phyloP scores from a whole-genome alignment of 2,797 vertebrate species.

The Phaenicophaeus curvirostris region DNA sequence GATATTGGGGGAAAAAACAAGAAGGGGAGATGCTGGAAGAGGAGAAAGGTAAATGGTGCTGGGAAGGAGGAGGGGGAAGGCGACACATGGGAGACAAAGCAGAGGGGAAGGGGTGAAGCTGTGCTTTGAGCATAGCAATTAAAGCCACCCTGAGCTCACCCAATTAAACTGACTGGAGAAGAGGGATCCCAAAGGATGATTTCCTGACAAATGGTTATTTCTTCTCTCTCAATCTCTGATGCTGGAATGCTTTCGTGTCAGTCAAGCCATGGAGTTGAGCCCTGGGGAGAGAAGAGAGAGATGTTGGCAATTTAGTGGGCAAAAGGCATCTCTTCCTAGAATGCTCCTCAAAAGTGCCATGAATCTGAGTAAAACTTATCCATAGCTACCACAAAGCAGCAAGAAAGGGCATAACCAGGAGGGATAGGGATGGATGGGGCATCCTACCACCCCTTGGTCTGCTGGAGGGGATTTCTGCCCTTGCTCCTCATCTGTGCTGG shows the following conservation, averaged over 20 bases:
- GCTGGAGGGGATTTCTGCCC: too few species aligned
- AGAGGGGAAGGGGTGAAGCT: background rate
- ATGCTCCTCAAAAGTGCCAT: background rate
- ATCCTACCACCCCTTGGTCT: too few species aligned
- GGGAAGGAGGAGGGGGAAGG: background rate
- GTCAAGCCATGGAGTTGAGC: background rate
- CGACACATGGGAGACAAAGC: background rate
- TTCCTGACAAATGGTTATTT: background rate
- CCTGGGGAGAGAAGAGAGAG: background rate
- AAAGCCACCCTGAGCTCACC: slow-evolving; percentile 42
- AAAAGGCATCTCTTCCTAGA: background rate
- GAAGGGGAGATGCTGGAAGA: background rate
- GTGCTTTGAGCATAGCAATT: background rate
- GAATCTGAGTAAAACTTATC: background rate
- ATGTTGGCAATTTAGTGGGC: background rate
- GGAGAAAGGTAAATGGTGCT: background rate
- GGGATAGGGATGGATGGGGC: background rate
- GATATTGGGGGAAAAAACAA: background rate
- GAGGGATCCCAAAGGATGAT: slow-evolving; percentile 30
- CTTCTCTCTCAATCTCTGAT: background rate
- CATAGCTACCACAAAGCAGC: background rate
- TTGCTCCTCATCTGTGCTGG: too few species aligned
- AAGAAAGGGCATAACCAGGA: background rate
- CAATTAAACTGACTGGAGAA: background rate
- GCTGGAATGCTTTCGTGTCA: background rate